Evolutionary conservation across 2,113 vertebrate genomes (phyloP).

Genomic region (Gulo gulo): DNA sequence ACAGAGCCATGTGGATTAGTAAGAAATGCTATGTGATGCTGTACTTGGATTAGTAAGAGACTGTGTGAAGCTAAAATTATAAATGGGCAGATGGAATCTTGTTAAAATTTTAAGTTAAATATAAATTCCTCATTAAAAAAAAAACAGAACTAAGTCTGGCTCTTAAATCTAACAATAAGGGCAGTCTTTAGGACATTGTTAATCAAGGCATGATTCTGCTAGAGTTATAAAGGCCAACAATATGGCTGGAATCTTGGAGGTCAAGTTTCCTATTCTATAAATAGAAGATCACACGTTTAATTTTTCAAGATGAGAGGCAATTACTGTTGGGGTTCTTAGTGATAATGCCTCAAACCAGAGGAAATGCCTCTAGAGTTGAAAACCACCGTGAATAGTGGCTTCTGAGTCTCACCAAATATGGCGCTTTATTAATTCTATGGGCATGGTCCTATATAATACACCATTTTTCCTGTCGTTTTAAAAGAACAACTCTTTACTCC

Average conservation of each 20-base stretch:
- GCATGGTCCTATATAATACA: not conserved
- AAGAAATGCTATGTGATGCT: not conserved
- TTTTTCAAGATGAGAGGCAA: not conserved
- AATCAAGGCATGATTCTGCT: not conserved
- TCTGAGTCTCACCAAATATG: not conserved
- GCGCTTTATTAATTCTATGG: not conserved
- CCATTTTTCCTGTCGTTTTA: not conserved
- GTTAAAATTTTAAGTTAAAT: conserved; percentile 5
- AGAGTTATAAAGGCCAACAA: not conserved
- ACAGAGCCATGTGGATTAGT: not conserved
- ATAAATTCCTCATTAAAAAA: not conserved
- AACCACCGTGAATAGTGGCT: not conserved
- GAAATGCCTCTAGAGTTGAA: not conserved
- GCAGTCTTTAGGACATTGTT: not conserved
- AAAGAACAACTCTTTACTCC: not conserved
- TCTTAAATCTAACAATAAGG: not conserved
- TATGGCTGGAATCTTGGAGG: not conserved
- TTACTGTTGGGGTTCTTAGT: not conserved
- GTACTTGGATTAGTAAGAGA: not conserved
- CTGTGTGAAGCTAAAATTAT: not conserved
- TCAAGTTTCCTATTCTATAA: not conserved
- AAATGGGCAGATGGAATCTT: not conserved
- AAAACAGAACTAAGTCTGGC: not conserved
- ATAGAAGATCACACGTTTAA: not conserved
- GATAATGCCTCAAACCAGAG: not conserved